Conservation (phyloP, 2,797 vertebrate genomes). For the Cyprinodon diabolis region DNA sequence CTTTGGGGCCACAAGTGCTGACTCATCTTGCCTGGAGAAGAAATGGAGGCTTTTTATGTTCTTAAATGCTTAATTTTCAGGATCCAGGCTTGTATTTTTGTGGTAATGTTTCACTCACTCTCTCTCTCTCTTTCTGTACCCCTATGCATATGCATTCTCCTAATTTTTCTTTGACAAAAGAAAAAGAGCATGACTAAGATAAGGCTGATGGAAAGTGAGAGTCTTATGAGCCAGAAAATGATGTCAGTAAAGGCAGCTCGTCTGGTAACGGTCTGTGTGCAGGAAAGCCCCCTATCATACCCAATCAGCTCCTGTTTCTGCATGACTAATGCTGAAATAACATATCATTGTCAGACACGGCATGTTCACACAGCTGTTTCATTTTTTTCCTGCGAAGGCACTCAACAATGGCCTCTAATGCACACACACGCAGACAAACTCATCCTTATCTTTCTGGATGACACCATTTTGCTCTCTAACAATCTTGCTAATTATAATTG, state of each 20-base stretch:
- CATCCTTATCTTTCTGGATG: constrained; percentile 76
- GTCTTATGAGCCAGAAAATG: constrained; percentile 49
- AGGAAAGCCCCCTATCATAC: constrained; percentile 53
- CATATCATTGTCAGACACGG: constrained; percentile 64
- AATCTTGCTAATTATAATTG: constrained; percentile 90
- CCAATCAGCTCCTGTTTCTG: constrained; percentile 66
- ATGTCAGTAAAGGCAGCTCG: constrained; percentile 29
- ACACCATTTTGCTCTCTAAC: constrained; percentile 88
- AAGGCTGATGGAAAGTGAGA: constrained; percentile 35
- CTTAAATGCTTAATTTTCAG: constrained; percentile 40
- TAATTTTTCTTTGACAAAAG: constrained; percentile 62
- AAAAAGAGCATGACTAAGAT: constrained; percentile 54
- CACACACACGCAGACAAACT: constrained; percentile 49
- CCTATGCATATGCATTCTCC: constrained; percentile 33
- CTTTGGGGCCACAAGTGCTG: constrained; percentile 56
- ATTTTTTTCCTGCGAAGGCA: constrained; percentile 38
- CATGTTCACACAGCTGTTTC: constrained; percentile 59
- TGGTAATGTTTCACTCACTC: constrained; percentile 1
- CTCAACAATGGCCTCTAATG: constrained; percentile 40
- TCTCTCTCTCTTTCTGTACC: constrained; percentile 9
- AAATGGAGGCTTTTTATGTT: constrained; percentile 45
- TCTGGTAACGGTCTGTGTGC: constrained; percentile 26
- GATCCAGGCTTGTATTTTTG: constrained; percentile 29
- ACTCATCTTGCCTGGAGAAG: constrained; percentile 52
- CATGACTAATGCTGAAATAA: constrained; percentile 70